phyloP scores from a whole-genome alignment of 2,888 invertebrate genomes.

The Temnothorax unifasciatus region DNA sequence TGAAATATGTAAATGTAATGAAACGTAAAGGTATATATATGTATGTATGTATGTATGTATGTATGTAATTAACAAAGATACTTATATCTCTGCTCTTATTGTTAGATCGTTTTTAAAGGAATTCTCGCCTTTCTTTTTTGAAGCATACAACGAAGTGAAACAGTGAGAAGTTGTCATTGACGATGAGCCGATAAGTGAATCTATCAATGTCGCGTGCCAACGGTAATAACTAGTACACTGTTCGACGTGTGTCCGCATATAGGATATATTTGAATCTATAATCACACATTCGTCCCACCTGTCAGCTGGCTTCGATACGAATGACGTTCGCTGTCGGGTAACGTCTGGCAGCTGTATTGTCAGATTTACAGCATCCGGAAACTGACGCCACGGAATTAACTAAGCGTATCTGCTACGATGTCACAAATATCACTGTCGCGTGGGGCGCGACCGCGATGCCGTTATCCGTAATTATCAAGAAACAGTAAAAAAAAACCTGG shows the following conservation, averaged over 20 bases:
- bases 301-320: conserved; percentile 39
- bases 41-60: too few relatives aligned
- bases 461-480: conserved; percentile 6
- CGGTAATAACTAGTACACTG: conserved; percentile 37
- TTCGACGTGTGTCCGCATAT: conserved; percentile 43
- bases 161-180: conserved; percentile 23
- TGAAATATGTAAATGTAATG: neutral
- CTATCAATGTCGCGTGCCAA: conserved; percentile 36
- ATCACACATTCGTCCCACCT: conserved; percentile 52
- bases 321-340: conserved; percentile 34
- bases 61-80: neutral
- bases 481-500: neutral
- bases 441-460: neutral
- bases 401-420: conserved; percentile 31
- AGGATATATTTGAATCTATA: conserved; percentile 52
- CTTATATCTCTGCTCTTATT: neutral
- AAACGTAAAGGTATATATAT: neutral
- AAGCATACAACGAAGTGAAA: neutral
- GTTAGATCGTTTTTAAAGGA: neutral
- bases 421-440: conserved; percentile 29
- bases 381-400: conserved; percentile 47
- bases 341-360: conserved; percentile 31
- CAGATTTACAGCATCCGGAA: conserved; percentile 47
- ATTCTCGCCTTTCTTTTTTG: neutral
- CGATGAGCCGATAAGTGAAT: conserved; percentile 47